Evolutionary conservation across 2,888 invertebrate species (phyloP).

Genomic region (Hecatera dysodea): DNA sequence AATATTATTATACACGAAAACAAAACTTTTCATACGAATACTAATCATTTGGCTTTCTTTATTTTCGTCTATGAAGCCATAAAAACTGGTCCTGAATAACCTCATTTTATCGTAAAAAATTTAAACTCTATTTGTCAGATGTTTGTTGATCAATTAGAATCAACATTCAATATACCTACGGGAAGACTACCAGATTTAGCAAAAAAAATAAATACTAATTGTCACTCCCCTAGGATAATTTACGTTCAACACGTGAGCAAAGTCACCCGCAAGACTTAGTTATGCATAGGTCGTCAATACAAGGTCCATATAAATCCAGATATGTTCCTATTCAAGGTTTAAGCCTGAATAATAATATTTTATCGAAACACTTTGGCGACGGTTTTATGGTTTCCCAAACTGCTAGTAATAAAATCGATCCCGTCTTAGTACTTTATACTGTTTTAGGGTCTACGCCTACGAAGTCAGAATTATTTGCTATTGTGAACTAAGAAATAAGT

Average conservation of each 20-base stretch:
- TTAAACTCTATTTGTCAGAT: no score
- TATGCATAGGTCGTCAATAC: background rate
- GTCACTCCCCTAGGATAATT: background rate
- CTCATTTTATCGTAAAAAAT: no score
- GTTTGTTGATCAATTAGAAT: no score
- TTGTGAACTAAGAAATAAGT: background rate
- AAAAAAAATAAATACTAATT: background rate
- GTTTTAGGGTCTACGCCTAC: conserved; percentile 23
- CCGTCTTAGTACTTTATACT: conserved; percentile 19
- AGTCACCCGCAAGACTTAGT: background rate
- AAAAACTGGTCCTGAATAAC: no score
- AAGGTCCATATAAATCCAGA: conserved; percentile 24
- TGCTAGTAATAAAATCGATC: conserved; percentile 49
- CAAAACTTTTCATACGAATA: no score
- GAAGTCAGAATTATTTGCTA: conserved; percentile 17
- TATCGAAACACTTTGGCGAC: conserved; percentile 44
- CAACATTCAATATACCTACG: no score
- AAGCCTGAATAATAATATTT: conserved; percentile 47
- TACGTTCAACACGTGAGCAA: background rate
- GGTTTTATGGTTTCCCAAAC: conserved; percentile 53
- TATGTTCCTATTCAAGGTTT: conserved; percentile 14
- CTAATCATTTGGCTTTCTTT: no score
- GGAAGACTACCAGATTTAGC: background rate
- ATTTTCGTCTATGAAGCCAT: no score
- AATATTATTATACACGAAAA: no score